A percentile compares a stretch with the other conserved stretches of the same genome.
These are phyloP conservation scores for Heterotis niloticus DNA, from an alignment of 2,113 vertebrate species.

Conservation along the genomic window DNA sequence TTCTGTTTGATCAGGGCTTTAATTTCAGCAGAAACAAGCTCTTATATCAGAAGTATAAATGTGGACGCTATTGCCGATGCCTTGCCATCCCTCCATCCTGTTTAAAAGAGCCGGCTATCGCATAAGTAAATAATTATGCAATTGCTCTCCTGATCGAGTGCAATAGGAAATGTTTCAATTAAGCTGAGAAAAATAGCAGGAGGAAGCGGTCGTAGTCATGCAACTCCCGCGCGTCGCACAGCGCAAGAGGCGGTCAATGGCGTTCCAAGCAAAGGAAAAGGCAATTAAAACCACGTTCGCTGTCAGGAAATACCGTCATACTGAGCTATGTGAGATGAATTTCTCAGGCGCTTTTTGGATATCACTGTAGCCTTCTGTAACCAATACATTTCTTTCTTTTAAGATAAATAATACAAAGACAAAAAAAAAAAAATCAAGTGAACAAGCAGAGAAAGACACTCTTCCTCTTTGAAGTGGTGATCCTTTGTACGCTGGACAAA, in stretches of 20 bases:
- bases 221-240: conserved; percentile 90
- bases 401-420: too few species aligned
- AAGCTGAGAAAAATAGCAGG: conserved; percentile 83
- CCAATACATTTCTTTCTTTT: neutral
- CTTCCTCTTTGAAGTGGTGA: too few species aligned
- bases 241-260: conserved; percentile 83
- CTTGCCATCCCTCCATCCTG: neutral
- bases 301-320: conserved; percentile 71
- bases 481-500: too few species aligned
- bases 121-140: conserved; percentile 99
- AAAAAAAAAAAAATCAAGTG: too few species aligned
- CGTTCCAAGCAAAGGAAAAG: conserved; percentile 77
- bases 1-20: neutral
- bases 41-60: neutral
- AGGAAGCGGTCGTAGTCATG: conserved; percentile 97
- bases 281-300: conserved; percentile 1
- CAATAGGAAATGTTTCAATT: conserved; percentile 99
- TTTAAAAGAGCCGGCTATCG: conserved; percentile 68
- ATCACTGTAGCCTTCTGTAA: neutral
- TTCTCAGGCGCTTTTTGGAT: neutral
- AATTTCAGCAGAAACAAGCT: neutral
- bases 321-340: conserved; percentile 62
- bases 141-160: conserved; percentile 99
- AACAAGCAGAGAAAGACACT: too few species aligned
- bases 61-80: too few species aligned